Percentiles rank a stretch among this genome's conserved stretches.
Conservation (phyloP, 2,797 vertebrate species). For the Todus mexicanus region DNA sequence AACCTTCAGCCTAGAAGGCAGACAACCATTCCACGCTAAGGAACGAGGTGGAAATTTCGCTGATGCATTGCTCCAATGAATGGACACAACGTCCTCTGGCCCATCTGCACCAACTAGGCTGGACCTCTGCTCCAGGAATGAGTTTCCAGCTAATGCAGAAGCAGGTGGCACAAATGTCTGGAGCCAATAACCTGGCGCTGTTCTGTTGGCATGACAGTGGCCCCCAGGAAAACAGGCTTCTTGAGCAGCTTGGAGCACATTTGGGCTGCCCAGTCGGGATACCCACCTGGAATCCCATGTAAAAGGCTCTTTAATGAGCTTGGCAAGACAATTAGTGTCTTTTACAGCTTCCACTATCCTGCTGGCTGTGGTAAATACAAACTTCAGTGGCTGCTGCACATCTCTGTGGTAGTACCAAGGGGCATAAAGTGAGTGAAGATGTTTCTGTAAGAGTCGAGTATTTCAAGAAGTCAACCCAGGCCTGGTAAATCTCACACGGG, state of each 20-base stretch:
- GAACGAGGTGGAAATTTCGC: not conserved
- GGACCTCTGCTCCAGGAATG: not conserved
- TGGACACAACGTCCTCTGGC: not conserved
- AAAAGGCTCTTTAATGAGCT: not conserved
- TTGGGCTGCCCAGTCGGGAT: not conserved
- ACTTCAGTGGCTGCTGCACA: not conserved
- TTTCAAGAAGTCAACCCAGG: not conserved
- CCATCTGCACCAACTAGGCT: not conserved
- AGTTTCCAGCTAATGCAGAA: not conserved
- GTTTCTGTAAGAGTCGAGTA: not conserved
- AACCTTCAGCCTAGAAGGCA: not conserved
- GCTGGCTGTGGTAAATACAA: not conserved
- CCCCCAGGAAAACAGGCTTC: not conserved
- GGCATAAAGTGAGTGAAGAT: not conserved
- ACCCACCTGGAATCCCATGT: not conserved
- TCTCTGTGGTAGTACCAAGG: not conserved
- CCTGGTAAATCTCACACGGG: not conserved
- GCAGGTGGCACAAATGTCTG: not conserved
- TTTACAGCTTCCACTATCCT: not conserved
- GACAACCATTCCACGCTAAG: not conserved
- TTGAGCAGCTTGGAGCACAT: not conserved
- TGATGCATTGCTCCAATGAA: not conserved
- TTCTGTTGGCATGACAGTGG: not conserved
- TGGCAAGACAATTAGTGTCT: not conserved
- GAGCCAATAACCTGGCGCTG: not conserved